A percentile compares a stretch with the other conserved stretches of the same genome.
phyloP scores from a whole-genome alignment of 2,113 vertebrate species.

The Microcebus ravelobensis region DNA sequence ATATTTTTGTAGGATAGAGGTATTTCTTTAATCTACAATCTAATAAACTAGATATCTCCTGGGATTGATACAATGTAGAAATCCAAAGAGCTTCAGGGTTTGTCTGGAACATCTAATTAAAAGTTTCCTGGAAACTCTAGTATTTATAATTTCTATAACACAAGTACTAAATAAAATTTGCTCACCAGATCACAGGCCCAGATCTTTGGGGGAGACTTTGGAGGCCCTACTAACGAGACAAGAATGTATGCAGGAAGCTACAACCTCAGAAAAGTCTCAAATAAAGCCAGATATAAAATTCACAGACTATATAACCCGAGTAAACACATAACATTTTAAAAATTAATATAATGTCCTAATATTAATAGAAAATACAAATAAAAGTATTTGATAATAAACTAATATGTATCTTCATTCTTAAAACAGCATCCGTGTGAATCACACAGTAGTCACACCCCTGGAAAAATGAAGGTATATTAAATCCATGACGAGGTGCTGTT shows the following conservation, averaged over 20 bases:
- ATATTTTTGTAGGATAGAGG: background rate
- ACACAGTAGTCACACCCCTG: background rate
- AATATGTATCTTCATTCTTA: background rate
- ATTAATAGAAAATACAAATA: background rate
- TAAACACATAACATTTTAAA: background rate
- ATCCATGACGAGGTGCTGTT: background rate
- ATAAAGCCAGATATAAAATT: background rate
- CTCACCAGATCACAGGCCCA: background rate
- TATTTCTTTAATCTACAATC: background rate
- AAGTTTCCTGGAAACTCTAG: background rate
- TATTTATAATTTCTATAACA: constrained; percentile 37
- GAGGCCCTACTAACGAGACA: background rate
- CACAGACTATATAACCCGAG: background rate
- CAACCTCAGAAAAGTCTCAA: background rate
- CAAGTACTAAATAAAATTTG: background rate
- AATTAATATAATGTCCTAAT: background rate
- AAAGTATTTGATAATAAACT: background rate
- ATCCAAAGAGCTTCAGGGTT: background rate
- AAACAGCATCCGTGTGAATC: background rate
- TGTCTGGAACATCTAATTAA: background rate
- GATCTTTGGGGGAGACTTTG: background rate
- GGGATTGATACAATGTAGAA: background rate
- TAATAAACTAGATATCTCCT: background rate
- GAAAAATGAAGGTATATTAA: background rate
- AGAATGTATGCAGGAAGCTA: background rate